Base-by-base conservation (phyloP, 2,888 invertebrate species). In the Parthenolecanium corni region DNA sequence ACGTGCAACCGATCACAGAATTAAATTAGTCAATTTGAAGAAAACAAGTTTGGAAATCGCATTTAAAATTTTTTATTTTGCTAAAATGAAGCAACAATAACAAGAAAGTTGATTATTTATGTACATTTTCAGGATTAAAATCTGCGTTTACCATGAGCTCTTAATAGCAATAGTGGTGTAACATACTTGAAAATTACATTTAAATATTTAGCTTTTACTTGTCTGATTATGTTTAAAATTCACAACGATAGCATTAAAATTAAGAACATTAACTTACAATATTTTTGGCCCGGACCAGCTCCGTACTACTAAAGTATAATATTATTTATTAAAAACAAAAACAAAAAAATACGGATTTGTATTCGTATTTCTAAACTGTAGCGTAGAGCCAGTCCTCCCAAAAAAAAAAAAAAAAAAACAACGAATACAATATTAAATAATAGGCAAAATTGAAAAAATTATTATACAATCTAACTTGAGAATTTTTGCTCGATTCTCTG, bases 71-170 rank as follows among this genome's bases (percentile, higher is more conserved):
- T 62, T 56, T 63, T 53, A 63, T 63, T 63, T 53, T 38, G 61
- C 61, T 61, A 61, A 61, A 53, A 44, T 46, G 53, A 63, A 63
- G 63, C 63, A 63, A 63, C 63, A 53, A 63, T 63, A 63, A 63
- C 63, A 63, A 63, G 53, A 63, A 47, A 38, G 46, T 63, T 63
- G 44, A 61, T 61, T 61, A 58, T 61, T 49, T 61, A 24, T 61
- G 51, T 51, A 61, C 31, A 31, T 31, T 31, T 61, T 61, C 40
- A n/a, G 40, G 23, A 61, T 61, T 49, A 38, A 51, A 40, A 61
- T 61, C 49, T 61, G 49, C 49, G 49, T 49, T 51, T 49, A 61
- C 51, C 36, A 61, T 51, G 61, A 49, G 61, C 51, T 51, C 51
- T 61, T 61, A 61, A 49, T 61, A 58, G 49, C 61, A 49, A 51